Base-by-base conservation (phyloP, 2,797 vertebrate species). In the Picus viridis region DNA sequence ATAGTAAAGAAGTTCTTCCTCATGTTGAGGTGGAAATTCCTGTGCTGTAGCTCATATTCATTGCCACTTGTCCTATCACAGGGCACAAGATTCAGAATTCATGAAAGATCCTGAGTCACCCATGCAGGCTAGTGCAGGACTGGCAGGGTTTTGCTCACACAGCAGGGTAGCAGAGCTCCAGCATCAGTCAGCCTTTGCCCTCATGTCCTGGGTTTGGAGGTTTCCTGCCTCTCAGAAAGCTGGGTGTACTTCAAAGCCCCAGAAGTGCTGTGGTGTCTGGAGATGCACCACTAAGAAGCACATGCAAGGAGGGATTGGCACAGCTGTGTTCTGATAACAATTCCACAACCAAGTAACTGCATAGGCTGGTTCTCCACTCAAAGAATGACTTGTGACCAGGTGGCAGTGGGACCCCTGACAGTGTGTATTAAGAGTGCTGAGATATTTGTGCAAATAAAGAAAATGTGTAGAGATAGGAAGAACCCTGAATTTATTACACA, bases 101-200 rank as follows among this genome's bases (percentile, higher is more conserved):
- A 43, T 34, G 64, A 16, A 57, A 39, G 49, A 32, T 26, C 51
- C 43, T 24, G 32, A 71, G 65, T 24, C 61, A 64, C 10, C 8
- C 1, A 0, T 8, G 6, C 8, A 16, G 24, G 15, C 53, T 56
- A 3, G 2, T 9, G 34, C 17, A 53, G 30, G n/a, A n/a, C 77
- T 36, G 29, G 9, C 26, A 87, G 54, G 17, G 14, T 12, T 95
- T 74, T 77, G 30, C 51, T 84, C 27, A 36, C 0, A 1, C 14
- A 54, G 2, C n/a, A 51, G n/a, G 5, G 3, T 22, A 58, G 29
- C 24, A 34, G 30, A 30, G 5, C 12, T 65, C 30, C n/a, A 71
- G 3, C 16, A 32, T 1, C 16, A 47, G 26, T n/a, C 45, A 86
- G 54, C 29, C 15, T 39, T 64, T 85, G 18, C 23, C 20, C 30